phyloP scores from a whole-genome alignment of 2,113 vertebrate genomes.

The Okapia johnstoni region DNA sequence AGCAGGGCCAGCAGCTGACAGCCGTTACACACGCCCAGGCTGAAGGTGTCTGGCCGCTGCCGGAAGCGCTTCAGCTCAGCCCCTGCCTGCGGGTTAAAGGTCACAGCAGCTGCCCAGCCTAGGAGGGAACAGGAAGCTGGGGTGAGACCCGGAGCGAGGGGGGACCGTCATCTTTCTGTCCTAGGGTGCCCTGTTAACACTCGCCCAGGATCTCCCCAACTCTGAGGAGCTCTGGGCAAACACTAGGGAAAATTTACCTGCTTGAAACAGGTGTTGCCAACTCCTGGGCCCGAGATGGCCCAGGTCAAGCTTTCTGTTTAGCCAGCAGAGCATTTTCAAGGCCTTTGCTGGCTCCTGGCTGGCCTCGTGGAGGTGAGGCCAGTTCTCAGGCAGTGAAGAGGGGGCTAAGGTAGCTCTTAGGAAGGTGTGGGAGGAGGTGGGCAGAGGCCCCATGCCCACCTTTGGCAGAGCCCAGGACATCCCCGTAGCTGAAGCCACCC shows the following conservation, averaged over 20 bases:
- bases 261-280: background rate
- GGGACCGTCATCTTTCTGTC: background rate
- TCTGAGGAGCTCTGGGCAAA: background rate
- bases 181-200: background rate
- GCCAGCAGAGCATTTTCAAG: background rate
- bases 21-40: conserved; percentile 93
- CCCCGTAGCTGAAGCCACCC: conserved; percentile 93
- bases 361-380: background rate
- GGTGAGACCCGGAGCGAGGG: background rate
- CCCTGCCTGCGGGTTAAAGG: conserved; percentile 82
- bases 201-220: background rate
- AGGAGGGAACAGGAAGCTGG: background rate
- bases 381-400: too few relatives aligned
- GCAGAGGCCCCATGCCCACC: conserved; percentile 69
- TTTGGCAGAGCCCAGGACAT: conserved; percentile 94
- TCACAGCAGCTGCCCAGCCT: conserved; percentile 92
- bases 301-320: background rate
- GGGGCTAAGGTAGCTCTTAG: background rate
- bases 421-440: fast-evolving
- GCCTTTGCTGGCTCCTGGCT: background rate
- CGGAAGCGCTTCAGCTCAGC: conserved; percentile 86
- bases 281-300: background rate
- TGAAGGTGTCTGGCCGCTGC: conserved; percentile 86
- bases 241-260: background rate
- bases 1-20: conserved; percentile 91